Evolutionary conservation across 2,888 invertebrate species (phyloP).

Genomic region (Aricia artaxerxes): DNA sequence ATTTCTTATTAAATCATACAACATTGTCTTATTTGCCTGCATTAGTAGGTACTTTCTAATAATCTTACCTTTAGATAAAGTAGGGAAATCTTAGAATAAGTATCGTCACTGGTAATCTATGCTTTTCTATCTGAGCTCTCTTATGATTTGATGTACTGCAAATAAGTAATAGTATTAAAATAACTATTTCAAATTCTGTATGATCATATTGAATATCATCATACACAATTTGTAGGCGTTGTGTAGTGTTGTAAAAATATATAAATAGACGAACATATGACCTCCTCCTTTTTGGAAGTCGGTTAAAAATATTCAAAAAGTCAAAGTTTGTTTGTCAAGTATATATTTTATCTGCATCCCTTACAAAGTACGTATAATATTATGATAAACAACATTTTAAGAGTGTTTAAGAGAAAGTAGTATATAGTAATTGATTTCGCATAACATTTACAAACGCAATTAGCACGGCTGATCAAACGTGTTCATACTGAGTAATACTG

Average conservation of each 20-base stretch:
- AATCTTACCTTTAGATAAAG: constrained; percentile 16
- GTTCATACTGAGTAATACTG: constrained; percentile 6
- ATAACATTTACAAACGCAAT: constrained; percentile 10
- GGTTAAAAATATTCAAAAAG: not conserved
- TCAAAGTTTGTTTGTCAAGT: no score
- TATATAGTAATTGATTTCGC: constrained; percentile 9
- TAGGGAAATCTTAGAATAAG: constrained; percentile 20
- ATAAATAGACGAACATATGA: no score
- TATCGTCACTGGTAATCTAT: not conserved
- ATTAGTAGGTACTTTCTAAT: not conserved
- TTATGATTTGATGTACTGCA: not conserved
- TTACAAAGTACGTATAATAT: not conserved
- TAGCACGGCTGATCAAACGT: constrained; percentile 8
- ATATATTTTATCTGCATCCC: not conserved
- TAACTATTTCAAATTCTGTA: not conserved
- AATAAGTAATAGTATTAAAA: not conserved
- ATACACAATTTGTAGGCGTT: not conserved
- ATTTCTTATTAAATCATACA: not conserved
- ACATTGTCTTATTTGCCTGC: not conserved
- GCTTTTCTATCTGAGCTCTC: constrained; percentile 13
- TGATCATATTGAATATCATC: not conserved
- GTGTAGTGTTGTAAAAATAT: not conserved
- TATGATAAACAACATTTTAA: not conserved
- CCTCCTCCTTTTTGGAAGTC: no score
- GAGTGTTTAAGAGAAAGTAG: constrained; percentile 12